phyloP scores from a whole-genome alignment of 2,888 invertebrate species.

The Rhodophaea formosa region DNA sequence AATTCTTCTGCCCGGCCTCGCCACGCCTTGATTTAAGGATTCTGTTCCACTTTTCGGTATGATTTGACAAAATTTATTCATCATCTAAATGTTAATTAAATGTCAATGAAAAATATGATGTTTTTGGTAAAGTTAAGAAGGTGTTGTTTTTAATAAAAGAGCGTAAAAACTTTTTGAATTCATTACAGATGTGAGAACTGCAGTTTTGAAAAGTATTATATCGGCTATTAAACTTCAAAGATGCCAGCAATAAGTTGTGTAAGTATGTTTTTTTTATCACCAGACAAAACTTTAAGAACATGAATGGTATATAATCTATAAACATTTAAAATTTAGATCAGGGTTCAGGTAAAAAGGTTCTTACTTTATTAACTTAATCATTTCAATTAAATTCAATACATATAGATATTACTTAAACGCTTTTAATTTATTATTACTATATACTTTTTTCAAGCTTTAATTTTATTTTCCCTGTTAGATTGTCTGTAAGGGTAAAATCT shows the following conservation, averaged over 20 bases:
- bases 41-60: slow-evolving; percentile 69
- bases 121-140: slow-evolving; percentile 46
- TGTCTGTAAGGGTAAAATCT: too few species aligned
- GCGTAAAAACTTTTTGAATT: slow-evolving; percentile 36
- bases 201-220: neutral
- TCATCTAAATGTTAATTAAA: slow-evolving; percentile 72
- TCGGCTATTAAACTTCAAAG: slow-evolving; percentile 24
- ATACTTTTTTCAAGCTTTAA: too few species aligned
- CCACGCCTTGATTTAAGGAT: slow-evolving; percentile 65
- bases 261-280: slow-evolving; percentile 37
- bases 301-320: too few species aligned
- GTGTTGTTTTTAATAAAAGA: slow-evolving; percentile 1
- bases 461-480: too few species aligned
- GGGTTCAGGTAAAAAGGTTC: too few species aligned
- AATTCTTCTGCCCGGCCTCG: slow-evolving; percentile 66
- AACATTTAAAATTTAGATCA: too few species aligned
- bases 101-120: slow-evolving; percentile 63
- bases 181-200: slow-evolving; percentile 60
- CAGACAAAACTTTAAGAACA: neutral
- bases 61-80: slow-evolving; percentile 68
- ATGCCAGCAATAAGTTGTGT: slow-evolving; percentile 45
- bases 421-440: too few species aligned
- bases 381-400: too few species aligned
- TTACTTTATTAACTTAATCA: too few species aligned
- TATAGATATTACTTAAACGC: too few species aligned